Percentiles rank a stretch among this genome's conserved stretches.
phyloP scores from a whole-genome alignment of 23 tunicate species.

The Halocynthia roretzi region DNA sequence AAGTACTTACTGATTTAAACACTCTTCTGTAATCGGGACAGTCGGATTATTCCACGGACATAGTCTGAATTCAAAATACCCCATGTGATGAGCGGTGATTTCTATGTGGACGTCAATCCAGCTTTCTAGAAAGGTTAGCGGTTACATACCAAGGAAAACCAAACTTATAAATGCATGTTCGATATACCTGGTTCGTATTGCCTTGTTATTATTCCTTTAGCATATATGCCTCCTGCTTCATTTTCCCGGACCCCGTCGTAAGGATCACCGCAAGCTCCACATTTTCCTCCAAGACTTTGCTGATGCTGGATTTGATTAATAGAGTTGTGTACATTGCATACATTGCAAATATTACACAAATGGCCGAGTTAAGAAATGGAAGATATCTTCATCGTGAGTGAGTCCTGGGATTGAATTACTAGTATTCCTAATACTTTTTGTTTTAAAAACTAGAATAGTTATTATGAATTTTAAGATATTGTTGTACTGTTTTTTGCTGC shows the following conservation, averaged over 20 bases:
- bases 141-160: not conserved
- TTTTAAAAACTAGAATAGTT: too few relatives aligned
- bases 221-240: slow-evolving; percentile 74
- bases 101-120: slow-evolving; percentile 34
- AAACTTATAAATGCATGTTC: too few relatives aligned
- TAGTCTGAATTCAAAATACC: slow-evolving; percentile 63
- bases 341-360: too few relatives aligned
- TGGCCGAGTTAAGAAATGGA: too few relatives aligned
- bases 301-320: slow-evolving; percentile 23
- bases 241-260: slow-evolving; percentile 45
- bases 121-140: slow-evolving; percentile 18
- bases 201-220: slow-evolving; percentile 51
- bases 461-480: too few relatives aligned
- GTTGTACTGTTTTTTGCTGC: too few relatives aligned
- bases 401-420: too few relatives aligned
- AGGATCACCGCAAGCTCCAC: slow-evolving; percentile 81
- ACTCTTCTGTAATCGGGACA: slow-evolving; percentile 42
- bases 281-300: slow-evolving; percentile 35
- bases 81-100: slow-evolving; percentile 72
- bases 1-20: slow-evolving; percentile 45
- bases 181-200: slow-evolving; percentile 37
- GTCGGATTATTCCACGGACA: slow-evolving; percentile 53
- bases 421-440: too few relatives aligned
- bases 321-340: too few relatives aligned
- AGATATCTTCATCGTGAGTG: too few relatives aligned